phyloP scores from a whole-genome alignment of 2,888 invertebrate genomes.

The Cybosia mesomella region DNA sequence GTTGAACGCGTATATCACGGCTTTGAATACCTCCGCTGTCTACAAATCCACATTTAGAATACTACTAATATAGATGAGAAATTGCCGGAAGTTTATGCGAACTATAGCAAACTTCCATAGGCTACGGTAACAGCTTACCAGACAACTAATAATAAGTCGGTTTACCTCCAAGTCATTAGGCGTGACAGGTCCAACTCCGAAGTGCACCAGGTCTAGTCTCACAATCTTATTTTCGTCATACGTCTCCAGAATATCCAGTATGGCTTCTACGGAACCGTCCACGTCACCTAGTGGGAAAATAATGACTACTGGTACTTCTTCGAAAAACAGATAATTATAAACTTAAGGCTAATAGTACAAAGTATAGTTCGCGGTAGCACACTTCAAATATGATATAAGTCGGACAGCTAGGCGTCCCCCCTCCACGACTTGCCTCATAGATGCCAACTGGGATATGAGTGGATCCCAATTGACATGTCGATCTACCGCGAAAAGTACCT shows the following conservation, averaged over 20 bases:
- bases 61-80: no score
- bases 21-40: constrained; percentile 84
- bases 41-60: constrained; percentile 33
- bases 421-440: no score
- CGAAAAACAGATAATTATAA: no score
- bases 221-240: constrained; percentile 92
- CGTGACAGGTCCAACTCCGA: constrained; percentile 95
- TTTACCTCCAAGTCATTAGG: constrained; percentile 92
- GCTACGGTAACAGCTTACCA: not conserved
- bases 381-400: not conserved
- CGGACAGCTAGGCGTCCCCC: not conserved
- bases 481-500: not conserved
- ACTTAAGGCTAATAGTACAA: no score
- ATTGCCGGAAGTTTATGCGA: no score
- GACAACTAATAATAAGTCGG: not conserved
- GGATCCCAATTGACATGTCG: not conserved
- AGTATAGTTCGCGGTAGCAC: not conserved
- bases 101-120: not conserved
- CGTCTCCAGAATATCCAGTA: constrained; percentile 95
- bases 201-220: constrained; percentile 94
- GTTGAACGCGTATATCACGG: constrained; percentile 96
- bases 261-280: constrained; percentile 98
- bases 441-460: not conserved
- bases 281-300: constrained; percentile 91
- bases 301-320: not conserved